Evolutionary conservation across 2,888 invertebrate species (phyloP), one percentile per base, ranked within the genome.

Genomic region (Drosophila incognita): DNA sequence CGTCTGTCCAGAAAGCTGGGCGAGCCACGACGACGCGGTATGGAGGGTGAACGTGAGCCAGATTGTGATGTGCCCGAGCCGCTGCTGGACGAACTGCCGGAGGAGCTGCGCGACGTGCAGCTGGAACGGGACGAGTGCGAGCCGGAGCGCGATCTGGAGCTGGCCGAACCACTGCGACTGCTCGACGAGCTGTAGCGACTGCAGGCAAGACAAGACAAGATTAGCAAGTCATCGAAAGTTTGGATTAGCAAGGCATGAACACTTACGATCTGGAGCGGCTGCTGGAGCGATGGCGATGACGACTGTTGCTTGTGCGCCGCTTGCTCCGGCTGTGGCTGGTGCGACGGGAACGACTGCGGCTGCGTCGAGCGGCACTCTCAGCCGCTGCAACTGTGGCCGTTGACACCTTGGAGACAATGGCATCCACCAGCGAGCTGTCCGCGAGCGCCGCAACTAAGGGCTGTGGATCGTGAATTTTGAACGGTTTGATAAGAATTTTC

Each of bases 1-100:
- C 99, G 95, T 87, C 98, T 95, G 93, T 98, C 98, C 74, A 98
- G 94, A 94, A 98, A 98, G 93, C 98, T 98, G 27, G 99, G 99
- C 67, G 98, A 98, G 51, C 98, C 98, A 85, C 97, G 96, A 73
- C 98, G 95, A 67, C 98, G 94, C 59, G 98, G 98, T 93, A 98
- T 98, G 70, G 98, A 98, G n/a, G 96, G 97, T 71, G 97, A 97
- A 74, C 96, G 94, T 68, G 96, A 96, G 80, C 95, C 94, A 15
- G 93, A 90, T 64, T 92, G 90, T 63, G 93, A 92, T 42, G 91
- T 90, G 71, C 87, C 91, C 24, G 83, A 91, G 64, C 90, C 92
- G 62, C 81, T 87, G 74, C 79, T 83, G 31, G 92, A 92, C 49
- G 93, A 92, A 75, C 92, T 92, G 35, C 89, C 83, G 54, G 93